phyloP scores from a whole-genome alignment of 2,113 vertebrate species.

The Rhadina sibilatrix region DNA sequence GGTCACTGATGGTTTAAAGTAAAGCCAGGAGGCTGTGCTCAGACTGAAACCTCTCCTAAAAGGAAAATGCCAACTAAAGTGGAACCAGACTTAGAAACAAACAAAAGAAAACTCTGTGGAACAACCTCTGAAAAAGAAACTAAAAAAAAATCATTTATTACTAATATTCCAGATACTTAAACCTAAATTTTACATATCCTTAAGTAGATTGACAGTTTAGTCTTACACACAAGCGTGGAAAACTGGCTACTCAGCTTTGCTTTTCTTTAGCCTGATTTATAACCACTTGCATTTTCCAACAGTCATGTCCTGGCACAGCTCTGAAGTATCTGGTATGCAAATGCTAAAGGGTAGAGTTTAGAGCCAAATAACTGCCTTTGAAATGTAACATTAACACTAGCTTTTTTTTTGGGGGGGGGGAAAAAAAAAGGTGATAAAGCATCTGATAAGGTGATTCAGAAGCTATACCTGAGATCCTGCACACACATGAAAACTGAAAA shows the following conservation, averaged over 20 bases:
- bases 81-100: neutral
- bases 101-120: neutral
- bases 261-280: neutral
- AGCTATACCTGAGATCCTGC: neutral
- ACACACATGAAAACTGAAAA: neutral
- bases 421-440: neutral
- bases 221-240: neutral
- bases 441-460: neutral
- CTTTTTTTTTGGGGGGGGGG: neutral
- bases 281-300: neutral
- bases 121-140: neutral
- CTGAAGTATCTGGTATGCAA: neutral
- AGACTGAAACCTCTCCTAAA: neutral
- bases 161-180: neutral
- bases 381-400: neutral
- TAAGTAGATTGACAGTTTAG: neutral
- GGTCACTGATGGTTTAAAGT: neutral
- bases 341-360: neutral
- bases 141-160: neutral
- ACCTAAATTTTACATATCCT: neutral
- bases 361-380: conserved; percentile 6
- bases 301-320: conserved; percentile 2
- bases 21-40: neutral
- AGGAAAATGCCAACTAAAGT: neutral
- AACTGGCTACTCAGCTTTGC: neutral